Evolutionary conservation across 2,888 invertebrate species (phyloP).

Genomic region (Acronicta leporina): DNA sequence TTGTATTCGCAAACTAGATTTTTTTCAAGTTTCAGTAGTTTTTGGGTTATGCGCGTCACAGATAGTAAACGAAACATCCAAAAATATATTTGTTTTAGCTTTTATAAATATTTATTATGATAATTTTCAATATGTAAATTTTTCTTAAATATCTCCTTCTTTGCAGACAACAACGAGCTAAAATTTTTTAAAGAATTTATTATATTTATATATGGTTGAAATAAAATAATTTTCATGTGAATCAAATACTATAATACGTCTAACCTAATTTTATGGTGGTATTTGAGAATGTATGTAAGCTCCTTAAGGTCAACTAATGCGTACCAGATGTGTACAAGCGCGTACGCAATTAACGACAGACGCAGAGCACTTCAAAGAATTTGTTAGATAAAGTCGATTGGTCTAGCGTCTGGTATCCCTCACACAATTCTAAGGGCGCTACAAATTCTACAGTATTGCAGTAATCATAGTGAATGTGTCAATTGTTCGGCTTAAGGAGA

Average conservation of each 20-base stretch:
- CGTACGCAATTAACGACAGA: constrained; percentile 50
- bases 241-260: constrained; percentile 24
- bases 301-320: constrained; percentile 56
- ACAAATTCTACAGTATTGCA: constrained; percentile 12
- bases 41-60: too few species aligned
- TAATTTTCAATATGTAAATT: too few species aligned
- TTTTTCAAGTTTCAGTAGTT: too few species aligned
- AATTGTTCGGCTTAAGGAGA: constrained; percentile 5
- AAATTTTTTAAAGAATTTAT: background rate
- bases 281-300: too few species aligned
- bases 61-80: too few species aligned
- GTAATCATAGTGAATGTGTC: constrained; percentile 21
- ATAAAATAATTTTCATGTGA: constrained; percentile 1
- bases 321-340: constrained; percentile 53
- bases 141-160: too few species aligned
- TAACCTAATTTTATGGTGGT: constrained; percentile 18
- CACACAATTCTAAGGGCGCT: constrained; percentile 30
- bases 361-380: constrained; percentile 49
- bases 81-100: too few species aligned
- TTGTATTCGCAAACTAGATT: too few species aligned
- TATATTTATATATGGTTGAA: constrained; percentile 7
- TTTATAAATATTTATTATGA: too few species aligned
- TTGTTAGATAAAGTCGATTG: constrained; percentile 53
- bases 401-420: constrained; percentile 54
- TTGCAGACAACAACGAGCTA: too few species aligned